Base-by-base conservation (phyloP, 2,797 vertebrate species). In the Amazona ochrocephala region DNA sequence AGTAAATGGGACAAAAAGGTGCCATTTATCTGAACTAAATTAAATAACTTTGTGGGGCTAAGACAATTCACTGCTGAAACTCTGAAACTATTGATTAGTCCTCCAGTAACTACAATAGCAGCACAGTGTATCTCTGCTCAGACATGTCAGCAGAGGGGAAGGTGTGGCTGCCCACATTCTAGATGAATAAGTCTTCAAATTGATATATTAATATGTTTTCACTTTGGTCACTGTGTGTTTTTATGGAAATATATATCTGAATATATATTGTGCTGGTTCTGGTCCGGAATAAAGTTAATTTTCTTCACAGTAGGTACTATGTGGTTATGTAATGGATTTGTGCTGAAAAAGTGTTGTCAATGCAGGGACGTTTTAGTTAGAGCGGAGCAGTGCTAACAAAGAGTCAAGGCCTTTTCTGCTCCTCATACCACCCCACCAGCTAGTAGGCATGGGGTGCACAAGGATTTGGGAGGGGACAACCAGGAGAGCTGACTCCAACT, bases 291-390 rank as follows among this genome's bases (percentile, higher is more conserved):
- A 34, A 58, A 34, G 54, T 58, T 34, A 34, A 23, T 58, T 34
- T 34, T 34, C 54, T 58, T 58, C 32, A 58, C 32, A 34, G 13
- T 15, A 58, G 21, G n/a, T 34, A 23, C 54, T 16, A 23, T 34
- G 8, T 8, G 3, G 8, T 26, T 47, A 24, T 24, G 26, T 42
- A 50, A 75, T 37, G 7, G 13, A 60, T 44, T 56, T 76, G 4
- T 51, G 11, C 7, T 47, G 18, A 6, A 53, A 77, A 32, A 42
- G 8, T 60, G 32, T 48, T 44, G 9, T 12, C 53, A 61, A 32
- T 2, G 11, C 9, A 54, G 24, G 7, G 23, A 2, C 16, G 14
- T 39, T 61, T 51, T 32, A 0, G 1, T 18, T 32, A 27, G 4
- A n/a, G 37, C 24, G 50, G 13, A 50, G 24, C 44, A 84, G 50